phyloP scores from a whole-genome alignment of 1,140 invertebrate species.

The Trinorchestia longiramus region DNA sequence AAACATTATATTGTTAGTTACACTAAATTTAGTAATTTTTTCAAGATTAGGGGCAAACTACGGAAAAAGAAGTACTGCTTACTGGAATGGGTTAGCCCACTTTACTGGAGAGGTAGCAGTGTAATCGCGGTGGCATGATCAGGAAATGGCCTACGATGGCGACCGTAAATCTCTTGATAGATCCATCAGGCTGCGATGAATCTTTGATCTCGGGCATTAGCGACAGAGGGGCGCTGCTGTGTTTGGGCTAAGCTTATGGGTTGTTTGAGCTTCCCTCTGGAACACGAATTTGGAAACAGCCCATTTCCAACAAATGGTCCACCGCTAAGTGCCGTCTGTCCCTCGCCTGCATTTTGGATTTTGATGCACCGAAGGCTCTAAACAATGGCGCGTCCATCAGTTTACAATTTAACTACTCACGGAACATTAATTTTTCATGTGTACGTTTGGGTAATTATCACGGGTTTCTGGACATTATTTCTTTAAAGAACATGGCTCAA shows the following conservation, averaged over 20 bases:
- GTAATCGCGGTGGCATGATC: background rate
- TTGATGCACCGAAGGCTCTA: background rate
- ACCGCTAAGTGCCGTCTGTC: background rate
- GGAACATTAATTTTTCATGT: background rate
- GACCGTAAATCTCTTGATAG: background rate
- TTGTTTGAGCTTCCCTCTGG: background rate
- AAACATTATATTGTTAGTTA: background rate
- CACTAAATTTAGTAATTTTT: background rate
- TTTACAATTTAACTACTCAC: background rate
- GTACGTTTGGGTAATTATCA: no score
- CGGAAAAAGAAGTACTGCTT: background rate
- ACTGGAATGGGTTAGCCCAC: background rate
- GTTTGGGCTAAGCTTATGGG: background rate
- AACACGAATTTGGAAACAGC: background rate
- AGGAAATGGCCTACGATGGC: background rate
- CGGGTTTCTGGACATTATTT: no score
- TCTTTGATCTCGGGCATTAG: conserved; percentile 6
- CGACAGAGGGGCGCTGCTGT: background rate
- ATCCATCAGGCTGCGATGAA: background rate
- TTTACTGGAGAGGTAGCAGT: background rate
- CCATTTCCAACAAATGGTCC: background rate
- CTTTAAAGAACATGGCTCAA: no score
- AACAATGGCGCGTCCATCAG: background rate
- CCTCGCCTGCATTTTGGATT: background rate
- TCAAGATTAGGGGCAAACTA: background rate